Base-by-base conservation (phyloP, 2,888 invertebrate genomes). In the Papilio protenor region DNA sequence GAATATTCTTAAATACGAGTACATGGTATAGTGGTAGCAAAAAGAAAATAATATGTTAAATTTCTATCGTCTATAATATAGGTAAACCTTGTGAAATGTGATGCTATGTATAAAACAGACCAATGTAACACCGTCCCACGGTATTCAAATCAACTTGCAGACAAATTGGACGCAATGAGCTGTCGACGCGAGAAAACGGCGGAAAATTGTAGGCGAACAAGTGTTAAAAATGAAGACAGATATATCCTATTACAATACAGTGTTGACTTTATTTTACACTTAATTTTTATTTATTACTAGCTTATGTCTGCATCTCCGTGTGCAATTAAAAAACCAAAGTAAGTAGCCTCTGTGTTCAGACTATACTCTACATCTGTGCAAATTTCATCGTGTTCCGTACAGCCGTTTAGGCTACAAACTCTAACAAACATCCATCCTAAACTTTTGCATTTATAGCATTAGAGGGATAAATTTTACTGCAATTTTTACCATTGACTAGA, bases 101-200 rank as follows among this genome's bases (percentile, higher is more conserved):
- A 66, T 47, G 16, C 49, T 49, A 11, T 74, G 40, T 55, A 78
- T 40, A 66, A 66, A 66, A 57, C 55, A 23, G 45, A 75, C 75
- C 64, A 64, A 23, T 57, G 64, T 49, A 57, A 73, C 47, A 57
- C 21, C 75, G 71, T 76, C 78, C 78, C 76, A 78, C 78, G 75
- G 59, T 66, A 78, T 75, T 78, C 72, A 75, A 76, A 78, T 78
- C 49, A 73, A 73, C 76, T 66, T 69, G 78, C 47, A 73, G 57
- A 78, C 78, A 78, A 78, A 78, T 78, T 78, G 78, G 73, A 61
- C 55, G 73, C 76, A 78, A 78, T 69, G 76, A 78, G 76, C 78
- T 76, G 78, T 76, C 76, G 49, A 69, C 78, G 72, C 52, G 55
- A 57, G 66, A 76, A 76, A 75, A 69, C 52, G 78, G 76, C 76